Percentiles rank a stretch among this genome's conserved stretches.
Conservation (phyloP, 1,140 invertebrate species). For the Sogatella furcifera region DNA sequence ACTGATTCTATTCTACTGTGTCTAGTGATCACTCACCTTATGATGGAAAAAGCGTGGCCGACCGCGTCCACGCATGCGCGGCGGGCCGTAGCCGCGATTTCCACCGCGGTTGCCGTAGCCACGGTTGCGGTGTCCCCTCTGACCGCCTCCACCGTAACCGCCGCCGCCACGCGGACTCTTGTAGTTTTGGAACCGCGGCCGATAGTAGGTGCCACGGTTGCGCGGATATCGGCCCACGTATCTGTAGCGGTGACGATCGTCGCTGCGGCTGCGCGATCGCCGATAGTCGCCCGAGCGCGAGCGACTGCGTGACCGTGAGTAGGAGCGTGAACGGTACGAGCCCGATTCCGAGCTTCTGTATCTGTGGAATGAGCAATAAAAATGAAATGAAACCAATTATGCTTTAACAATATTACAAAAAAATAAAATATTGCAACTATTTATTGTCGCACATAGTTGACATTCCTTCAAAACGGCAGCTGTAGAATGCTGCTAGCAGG, state of each 20-base stretch:
- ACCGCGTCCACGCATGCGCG: slow-evolving; percentile 33
- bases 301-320: slow-evolving; percentile 48
- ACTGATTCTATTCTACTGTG: too few relatives aligned
- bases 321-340: slow-evolving; percentile 33
- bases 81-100: slow-evolving; percentile 31
- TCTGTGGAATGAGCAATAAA: too few relatives aligned
- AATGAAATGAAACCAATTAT: too few relatives aligned
- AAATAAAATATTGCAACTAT: too few relatives aligned
- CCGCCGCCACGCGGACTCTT: slow-evolving; percentile 33
- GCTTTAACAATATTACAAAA: too few relatives aligned
- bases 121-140: slow-evolving; percentile 21
- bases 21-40: neutral
- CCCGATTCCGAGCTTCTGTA: slow-evolving; percentile 37
- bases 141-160: slow-evolving; percentile 24
- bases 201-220: slow-evolving; percentile 62
- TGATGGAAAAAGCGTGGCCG: slow-evolving; percentile 33
- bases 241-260: slow-evolving; percentile 42
- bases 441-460: too few relatives aligned
- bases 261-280: slow-evolving; percentile 45
- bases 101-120: slow-evolving; percentile 17
- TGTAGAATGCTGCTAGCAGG: too few relatives aligned
- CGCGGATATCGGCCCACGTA: slow-evolving; percentile 41
- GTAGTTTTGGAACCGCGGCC: slow-evolving; percentile 53
- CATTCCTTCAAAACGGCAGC: too few relatives aligned
- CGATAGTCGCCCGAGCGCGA: slow-evolving; percentile 31